phyloP scores from a whole-genome alignment of 2,797 vertebrate species.

The Harpagifer antarcticus region DNA sequence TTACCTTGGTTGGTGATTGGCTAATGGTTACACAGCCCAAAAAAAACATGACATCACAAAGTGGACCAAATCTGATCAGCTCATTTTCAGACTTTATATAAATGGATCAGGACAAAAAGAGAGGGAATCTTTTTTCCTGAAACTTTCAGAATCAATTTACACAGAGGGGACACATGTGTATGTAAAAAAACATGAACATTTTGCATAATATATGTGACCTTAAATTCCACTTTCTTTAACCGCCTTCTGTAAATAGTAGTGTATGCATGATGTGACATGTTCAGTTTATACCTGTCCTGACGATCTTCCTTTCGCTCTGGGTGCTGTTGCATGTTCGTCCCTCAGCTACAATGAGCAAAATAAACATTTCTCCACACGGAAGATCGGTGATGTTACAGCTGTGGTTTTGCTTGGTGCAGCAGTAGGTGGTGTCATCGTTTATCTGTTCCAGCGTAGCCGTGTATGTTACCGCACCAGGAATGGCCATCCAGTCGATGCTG shows the following conservation, averaged over 20 bases:
- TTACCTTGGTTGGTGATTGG: too few relatives aligned
- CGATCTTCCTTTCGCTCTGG: slow-evolving; percentile 64
- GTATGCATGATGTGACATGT: background rate
- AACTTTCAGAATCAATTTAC: too few relatives aligned
- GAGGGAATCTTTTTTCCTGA: too few relatives aligned
- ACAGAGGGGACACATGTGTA: too few relatives aligned
- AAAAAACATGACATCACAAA: too few relatives aligned
- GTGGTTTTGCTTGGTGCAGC: slow-evolving; percentile 71
- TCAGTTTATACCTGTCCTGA: slow-evolving; percentile 76
- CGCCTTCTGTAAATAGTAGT: background rate
- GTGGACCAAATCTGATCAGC: too few relatives aligned
- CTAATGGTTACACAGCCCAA: too few relatives aligned
- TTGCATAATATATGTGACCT: too few relatives aligned
- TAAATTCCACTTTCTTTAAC: background rate
- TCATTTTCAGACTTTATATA: too few relatives aligned
- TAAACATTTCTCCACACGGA: slow-evolving; percentile 83
- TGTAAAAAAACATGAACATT: too few relatives aligned
- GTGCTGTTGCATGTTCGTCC: slow-evolving; percentile 86
- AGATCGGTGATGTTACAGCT: slow-evolving; percentile 76
- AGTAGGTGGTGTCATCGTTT: slow-evolving; percentile 50
- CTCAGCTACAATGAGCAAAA: slow-evolving; percentile 77
- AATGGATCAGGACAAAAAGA: too few relatives aligned
- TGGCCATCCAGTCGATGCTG: slow-evolving; percentile 72
- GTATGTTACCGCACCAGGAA: slow-evolving; percentile 77
- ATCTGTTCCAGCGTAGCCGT: slow-evolving; percentile 75